Evolutionary conservation across 1,140 invertebrate genomes (phyloP).

Genomic region (Hirudo medicinalis): DNA sequence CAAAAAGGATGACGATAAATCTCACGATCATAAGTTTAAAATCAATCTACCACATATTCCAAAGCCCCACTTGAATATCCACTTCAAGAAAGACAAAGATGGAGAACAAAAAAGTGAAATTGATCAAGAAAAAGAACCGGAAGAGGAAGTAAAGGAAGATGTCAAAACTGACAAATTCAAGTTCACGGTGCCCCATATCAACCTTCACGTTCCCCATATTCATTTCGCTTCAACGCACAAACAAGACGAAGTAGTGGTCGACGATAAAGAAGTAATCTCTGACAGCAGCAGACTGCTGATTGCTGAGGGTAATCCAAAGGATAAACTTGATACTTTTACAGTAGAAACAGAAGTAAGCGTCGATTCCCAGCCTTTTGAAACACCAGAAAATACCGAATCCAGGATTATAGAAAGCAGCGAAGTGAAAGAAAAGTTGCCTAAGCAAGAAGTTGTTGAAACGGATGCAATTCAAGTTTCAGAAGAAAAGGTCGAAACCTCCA

Average conservation of each 20-base stretch:
- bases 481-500: background rate
- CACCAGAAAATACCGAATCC: background rate
- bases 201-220: too few species aligned
- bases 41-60: too few species aligned
- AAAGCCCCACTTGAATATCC: too few species aligned
- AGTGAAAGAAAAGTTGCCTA: background rate
- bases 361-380: background rate
- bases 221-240: too few species aligned
- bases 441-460: background rate
- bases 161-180: too few species aligned
- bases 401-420: background rate
- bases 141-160: too few species aligned
- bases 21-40: too few species aligned
- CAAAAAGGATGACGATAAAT: too few species aligned
- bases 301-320: background rate
- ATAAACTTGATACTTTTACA: background rate
- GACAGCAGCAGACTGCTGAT: background rate
- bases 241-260: background rate
- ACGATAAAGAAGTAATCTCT: constrained; percentile 3
- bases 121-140: too few species aligned
- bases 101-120: too few species aligned
- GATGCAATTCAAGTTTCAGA: background rate
- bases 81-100: too few species aligned
- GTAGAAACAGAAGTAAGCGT: background rate
- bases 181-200: too few species aligned